Evolutionary conservation across 2,797 vertebrate genomes (phyloP), one percentile per base, ranked within the genome.

Genomic region (Rhinophrynus dorsalis): DNA sequence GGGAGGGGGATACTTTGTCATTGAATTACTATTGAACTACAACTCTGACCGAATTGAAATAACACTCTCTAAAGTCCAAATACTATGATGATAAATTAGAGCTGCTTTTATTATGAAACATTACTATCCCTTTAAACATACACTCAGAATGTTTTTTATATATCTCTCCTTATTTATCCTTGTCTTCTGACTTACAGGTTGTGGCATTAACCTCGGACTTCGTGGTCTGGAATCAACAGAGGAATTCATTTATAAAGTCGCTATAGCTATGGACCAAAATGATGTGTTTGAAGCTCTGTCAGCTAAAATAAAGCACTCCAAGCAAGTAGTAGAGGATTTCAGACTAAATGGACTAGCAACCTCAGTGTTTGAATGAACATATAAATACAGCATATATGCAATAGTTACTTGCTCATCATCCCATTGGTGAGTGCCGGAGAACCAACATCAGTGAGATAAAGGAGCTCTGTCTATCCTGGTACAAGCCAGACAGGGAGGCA

Each of bases 191-290:
- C 44, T 78, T 79, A 12, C 79, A 92, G 91, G 86, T 58, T 93
- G 83, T 50, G 91, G 90, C 21, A 88, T 94, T 35, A 94, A 93
- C 80, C 82, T 93, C 15, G 88, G 89, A 6, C 79, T 94, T 76
- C 71, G 80, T 20, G 88, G 90, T 12, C 84, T 93, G 68, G 88
- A 93, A 81, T 90, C 88, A 1, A 83, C 89, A 80, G 88, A 87
- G 66, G 81, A 86, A 11, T 92, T 93, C 32, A 89, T 93, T 82
- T 90, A 92, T 74, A 82, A 62, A 37, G 88, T 88, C n/a, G 87
- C 88, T 27, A 91, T 84, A 0, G 91, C 89, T 5, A 78, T 84
- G 67, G 89, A 92, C 83, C 88, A 87, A 81, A 92, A 80, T 1
- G 86, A 90, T n/a, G 66, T 93, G 27, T 83, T 91, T 13, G 89